These are phyloP conservation scores for Lineus longissimus DNA, from an alignment of 1,140 invertebrate species.

Conservation along the genomic window DNA sequence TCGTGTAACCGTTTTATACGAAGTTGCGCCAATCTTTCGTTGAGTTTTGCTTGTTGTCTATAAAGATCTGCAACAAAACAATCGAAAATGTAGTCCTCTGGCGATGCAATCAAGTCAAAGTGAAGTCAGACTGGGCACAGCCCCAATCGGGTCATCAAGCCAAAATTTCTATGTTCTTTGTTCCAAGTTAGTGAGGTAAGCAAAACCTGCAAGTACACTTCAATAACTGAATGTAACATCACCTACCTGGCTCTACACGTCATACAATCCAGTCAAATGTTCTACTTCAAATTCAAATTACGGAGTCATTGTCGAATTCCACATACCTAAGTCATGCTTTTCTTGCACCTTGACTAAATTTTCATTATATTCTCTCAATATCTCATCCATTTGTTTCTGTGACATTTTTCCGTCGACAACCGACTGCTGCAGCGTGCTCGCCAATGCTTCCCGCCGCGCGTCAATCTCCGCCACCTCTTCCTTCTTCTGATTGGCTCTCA, in stretches of 20 bases:
- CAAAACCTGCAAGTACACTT: no score
- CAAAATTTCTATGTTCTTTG: no score
- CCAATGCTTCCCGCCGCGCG: constrained; percentile 21
- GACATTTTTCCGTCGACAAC: constrained; percentile 30
- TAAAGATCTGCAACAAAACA: constrained; percentile 6
- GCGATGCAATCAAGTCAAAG: no score
- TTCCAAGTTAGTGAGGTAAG: no score
- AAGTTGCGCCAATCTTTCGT: constrained; percentile 9
- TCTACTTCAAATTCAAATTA: no score
- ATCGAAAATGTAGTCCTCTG: no score
- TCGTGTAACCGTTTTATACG: constrained; percentile 8
- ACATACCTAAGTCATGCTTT: constrained; percentile 23
- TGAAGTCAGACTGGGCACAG: no score
- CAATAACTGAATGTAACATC: no score
- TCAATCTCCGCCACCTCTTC: constrained; percentile 23
- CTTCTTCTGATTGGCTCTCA: constrained; percentile 28
- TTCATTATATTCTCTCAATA: constrained; percentile 31
- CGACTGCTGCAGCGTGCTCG: constrained; percentile 23
- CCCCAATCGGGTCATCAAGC: no score
- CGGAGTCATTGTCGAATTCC: no score
- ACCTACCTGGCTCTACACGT: no score
- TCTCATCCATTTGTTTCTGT: constrained; percentile 37
- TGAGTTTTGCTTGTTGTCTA: constrained; percentile 4
- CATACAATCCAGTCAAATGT: no score
- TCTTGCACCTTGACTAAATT: constrained; percentile 25